Evolutionary conservation across 2,888 invertebrate genomes (phyloP), one percentile per base, ranked within the genome.

Genomic region (Lathronympha strigana): DNA sequence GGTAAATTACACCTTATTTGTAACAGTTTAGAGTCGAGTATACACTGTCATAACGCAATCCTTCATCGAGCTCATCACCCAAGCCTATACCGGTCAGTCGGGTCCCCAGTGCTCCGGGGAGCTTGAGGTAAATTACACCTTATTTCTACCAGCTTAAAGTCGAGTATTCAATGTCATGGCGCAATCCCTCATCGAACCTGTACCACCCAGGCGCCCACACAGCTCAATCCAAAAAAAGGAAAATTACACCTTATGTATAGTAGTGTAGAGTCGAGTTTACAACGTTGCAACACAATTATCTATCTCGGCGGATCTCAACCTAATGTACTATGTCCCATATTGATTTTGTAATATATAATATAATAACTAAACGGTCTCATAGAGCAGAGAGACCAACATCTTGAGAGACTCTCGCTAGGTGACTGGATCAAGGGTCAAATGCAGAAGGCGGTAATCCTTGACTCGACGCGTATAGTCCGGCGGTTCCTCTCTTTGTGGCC

Each of bases 81-180:
- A 33, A 11, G 33, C 9, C 11, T 9, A 40, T 40, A 40, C 17
- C 9, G 40, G 9, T 40, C 40, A 17, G 15, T 19, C 5, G 9
- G 93, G 86, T 96, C 62, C 96, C 96, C 69, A 96, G 95, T 82
- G 95, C 96, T 47, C 9, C 11, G 11, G 17, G 8, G 17, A 19
- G 17, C 40, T 40, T 40, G 2, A 40, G 17, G 0, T 40, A 40
- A 40, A 40, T 17, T 17, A 15, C 15, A 45, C 21, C 23, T 45
- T 45, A 45, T 45, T 0, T 11, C 2, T 8, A 21, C 33, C 5
- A 13, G 13, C 1, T 5, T 11, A 45, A 5, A 45, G 13, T 45
- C 45, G 13, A 45, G 4, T 21, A 45, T 23, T 36, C 36, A 36
- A 89, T 73, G 84, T 90, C 71, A 93, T 93, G 86, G 90, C 92